Conservation (phyloP, 2,888 invertebrate species). For the Apocheima hispidaria region DNA sequence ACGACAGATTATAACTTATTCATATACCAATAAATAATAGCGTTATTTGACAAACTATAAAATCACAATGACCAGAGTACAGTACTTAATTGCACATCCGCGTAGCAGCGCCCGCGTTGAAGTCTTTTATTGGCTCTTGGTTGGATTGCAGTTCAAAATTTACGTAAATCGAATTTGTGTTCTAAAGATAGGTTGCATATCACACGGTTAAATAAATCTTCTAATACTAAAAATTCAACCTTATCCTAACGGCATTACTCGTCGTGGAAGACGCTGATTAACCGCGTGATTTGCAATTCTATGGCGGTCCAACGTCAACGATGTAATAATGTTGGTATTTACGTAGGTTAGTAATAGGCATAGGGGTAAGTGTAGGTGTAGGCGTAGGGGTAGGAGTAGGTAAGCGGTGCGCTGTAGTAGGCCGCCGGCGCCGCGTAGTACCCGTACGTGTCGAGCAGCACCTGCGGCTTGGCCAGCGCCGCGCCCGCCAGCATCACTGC, state of each 20-base stretch:
- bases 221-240: background rate
- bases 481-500: constrained; percentile 61
- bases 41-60: background rate
- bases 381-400: constrained; percentile 75
- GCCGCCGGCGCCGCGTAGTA: constrained; percentile 68
- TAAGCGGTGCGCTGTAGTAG: constrained; percentile 70
- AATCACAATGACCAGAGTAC: background rate
- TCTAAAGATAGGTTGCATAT: background rate
- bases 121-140: constrained; percentile 18
- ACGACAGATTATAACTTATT: background rate
- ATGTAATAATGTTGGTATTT: background rate
- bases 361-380: constrained; percentile 70
- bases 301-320: background rate
- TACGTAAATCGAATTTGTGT: too few relatives aligned
- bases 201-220: background rate
- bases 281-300: background rate
- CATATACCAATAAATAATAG: background rate
- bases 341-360: constrained; percentile 60
- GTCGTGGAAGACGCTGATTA: background rate
- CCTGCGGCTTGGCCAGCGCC: constrained; percentile 75
- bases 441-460: constrained; percentile 70
- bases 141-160: too few relatives aligned
- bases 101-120: constrained; percentile 16
- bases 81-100: background rate
- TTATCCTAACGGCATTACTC: background rate